Evolutionary conservation across 2,113 vertebrate genomes (phyloP).

Genomic region (Neopipo cinnamomea): DNA sequence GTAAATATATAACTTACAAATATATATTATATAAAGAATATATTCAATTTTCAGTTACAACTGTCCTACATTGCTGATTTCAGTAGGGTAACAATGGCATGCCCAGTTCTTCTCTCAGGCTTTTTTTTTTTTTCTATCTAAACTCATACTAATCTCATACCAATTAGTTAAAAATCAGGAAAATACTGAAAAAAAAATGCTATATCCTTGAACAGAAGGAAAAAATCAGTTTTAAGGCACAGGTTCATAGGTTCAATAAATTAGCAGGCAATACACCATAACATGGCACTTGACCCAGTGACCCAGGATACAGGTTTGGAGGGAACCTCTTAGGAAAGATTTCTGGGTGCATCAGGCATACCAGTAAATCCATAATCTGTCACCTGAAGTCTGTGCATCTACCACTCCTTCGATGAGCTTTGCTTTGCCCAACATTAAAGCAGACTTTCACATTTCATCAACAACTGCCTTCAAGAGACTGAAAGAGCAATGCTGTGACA

Average conservation of each 20-base stretch:
- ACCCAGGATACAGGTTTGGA: neutral
- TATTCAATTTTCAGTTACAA: neutral
- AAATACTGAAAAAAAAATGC: neutral
- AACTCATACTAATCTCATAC: neutral
- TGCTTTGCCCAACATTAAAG: neutral
- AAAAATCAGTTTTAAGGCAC: neutral
- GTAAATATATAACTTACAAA: neutral
- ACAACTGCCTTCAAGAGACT: neutral
- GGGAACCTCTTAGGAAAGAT: neutral
- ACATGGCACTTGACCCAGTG: neutral
- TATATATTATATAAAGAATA: neutral
- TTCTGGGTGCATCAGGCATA: neutral
- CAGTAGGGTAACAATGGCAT: neutral
- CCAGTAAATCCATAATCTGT: neutral
- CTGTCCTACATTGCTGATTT: neutral
- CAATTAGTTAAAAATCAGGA: neutral
- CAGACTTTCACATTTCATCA: neutral
- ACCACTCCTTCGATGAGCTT: neutral
- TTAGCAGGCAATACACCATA: neutral
- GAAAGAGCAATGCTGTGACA: neutral
- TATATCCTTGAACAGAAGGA: neutral
- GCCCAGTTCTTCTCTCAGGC: neutral
- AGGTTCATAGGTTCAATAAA: neutral
- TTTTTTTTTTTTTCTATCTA: neutral
- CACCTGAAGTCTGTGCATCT: neutral